Percentiles rank a stretch among this genome's conserved stretches.
phyloP scores from a whole-genome alignment of 2,797 vertebrate species.

The Crenichthys baileyi region DNA sequence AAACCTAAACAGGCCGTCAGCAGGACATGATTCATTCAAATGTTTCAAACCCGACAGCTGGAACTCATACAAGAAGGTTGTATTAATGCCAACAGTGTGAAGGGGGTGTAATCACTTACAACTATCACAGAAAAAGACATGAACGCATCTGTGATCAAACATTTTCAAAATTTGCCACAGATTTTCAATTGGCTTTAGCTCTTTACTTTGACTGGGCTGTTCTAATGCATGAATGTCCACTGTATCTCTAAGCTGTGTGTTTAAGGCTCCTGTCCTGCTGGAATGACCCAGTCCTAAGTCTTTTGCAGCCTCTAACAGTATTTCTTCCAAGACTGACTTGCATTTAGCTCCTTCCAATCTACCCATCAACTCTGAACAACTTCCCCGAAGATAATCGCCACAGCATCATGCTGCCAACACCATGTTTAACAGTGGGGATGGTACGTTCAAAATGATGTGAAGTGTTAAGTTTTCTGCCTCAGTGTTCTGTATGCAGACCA shows the following conservation, averaged over 20 bases:
- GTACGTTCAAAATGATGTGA: background rate
- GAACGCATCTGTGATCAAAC: background rate
- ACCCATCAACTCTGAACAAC: background rate
- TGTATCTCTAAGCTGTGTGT: background rate
- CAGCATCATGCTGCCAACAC: background rate
- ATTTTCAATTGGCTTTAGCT: background rate
- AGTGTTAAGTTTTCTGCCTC: background rate
- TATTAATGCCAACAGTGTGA: background rate
- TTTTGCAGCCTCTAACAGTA: background rate
- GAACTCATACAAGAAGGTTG: slow-evolving; percentile 1
- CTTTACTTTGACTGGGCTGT: background rate
- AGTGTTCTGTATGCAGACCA: background rate
- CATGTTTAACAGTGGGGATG: background rate
- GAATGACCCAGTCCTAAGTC: too few species aligned
- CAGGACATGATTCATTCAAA: slow-evolving; percentile 8
- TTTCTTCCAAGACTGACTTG: background rate
- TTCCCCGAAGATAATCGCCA: background rate
- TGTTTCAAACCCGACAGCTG: slow-evolving; percentile 9
- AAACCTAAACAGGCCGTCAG: background rate
- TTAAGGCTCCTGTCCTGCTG: background rate
- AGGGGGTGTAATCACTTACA: background rate
- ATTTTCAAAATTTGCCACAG: background rate
- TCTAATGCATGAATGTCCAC: background rate
- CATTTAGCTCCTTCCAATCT: background rate
- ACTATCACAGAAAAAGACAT: background rate